Evolutionary conservation across 2,888 invertebrate genomes (phyloP), one percentile per base, ranked within the genome.

Genomic region (Idaea straminata): DNA sequence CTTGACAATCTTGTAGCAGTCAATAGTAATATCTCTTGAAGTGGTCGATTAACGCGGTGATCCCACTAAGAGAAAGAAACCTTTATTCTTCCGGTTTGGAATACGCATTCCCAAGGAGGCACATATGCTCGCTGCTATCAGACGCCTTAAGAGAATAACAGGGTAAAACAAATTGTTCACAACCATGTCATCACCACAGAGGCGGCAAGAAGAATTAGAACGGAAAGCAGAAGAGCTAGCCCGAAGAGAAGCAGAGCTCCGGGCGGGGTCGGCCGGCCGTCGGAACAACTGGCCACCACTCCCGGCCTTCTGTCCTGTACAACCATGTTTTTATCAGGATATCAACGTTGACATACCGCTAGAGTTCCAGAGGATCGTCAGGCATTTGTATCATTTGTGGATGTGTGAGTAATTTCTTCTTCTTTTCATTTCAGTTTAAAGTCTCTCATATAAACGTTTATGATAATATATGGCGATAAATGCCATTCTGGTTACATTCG

Each of bases 271-370:
- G 0, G 94, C 95, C 58, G 95, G 95, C 5, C 90, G 98, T 75
- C 94, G 96, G 76, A 99, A 99, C 88, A 99, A 99, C 92, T 99
- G 99, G 99, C 99, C 99, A 1, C 99, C 99, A 0, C 88, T 99
- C 72, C 99, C 99, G 0, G 95, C 96, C 64, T 96, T 96, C 81
- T 97, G 97, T 79, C 98, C 98, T 69, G 95, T 99, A 70, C 98
- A 99, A 84, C 99, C 99, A 0, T 99, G 99, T 88, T 99, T 99
- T 93, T 99, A 99, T 89, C 99, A 99, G 94, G 99, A 99, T 88
- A 99, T 99, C 78, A 98, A 98, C 86, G 97, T 99, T 61, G 99
- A 99, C 85, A 99, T 99, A 86, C 99, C 99, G 35, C 94, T 97
- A 62, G 99, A 99, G 87, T 99, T 99, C 92, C 99, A 99, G 89